Conservation (phyloP, 1,140 invertebrate species). For the Hyles euphorbiae region DNA sequence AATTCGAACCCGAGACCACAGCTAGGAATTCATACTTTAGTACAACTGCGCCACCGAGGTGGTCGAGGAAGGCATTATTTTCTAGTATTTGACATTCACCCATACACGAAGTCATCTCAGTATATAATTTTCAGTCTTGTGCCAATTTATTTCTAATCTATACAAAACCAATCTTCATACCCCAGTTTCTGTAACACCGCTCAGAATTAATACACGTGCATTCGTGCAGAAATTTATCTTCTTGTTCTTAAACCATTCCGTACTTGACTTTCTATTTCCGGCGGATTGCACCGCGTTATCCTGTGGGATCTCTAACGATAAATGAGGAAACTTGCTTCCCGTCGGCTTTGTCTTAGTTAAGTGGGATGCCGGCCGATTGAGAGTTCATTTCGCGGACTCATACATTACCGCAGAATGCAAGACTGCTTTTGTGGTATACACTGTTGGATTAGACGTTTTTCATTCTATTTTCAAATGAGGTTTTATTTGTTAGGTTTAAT, state of each 20-base stretch:
- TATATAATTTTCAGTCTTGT: too few relatives aligned
- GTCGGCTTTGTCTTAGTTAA: conserved; percentile 33
- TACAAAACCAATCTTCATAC: not conserved
- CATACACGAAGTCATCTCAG: too few relatives aligned
- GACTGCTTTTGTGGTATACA: too few relatives aligned
- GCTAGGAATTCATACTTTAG: too few relatives aligned
- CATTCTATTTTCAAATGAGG: not conserved
- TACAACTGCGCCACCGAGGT: too few relatives aligned
- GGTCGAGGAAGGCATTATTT: too few relatives aligned
- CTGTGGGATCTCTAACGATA: conserved; percentile 44
- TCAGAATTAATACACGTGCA: not conserved
- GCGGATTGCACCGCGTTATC: conserved; percentile 36
- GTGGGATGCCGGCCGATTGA: conserved; percentile 22
- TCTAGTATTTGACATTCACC: too few relatives aligned
- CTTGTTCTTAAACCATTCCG: conserved; percentile 31
- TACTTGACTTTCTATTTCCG: conserved; percentile 58
- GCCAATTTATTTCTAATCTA: not conserved
- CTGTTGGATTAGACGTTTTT: not conserved
- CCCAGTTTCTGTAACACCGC: too few relatives aligned
- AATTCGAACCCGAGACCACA: too few relatives aligned
- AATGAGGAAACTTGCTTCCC: conserved; percentile 43
- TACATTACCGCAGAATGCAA: not conserved
- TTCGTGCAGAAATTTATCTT: conserved; percentile 23
- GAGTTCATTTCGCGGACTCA: conserved; percentile 21
- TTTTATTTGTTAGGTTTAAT: not conserved